Evolutionary conservation across 2,797 vertebrate species (phyloP), one percentile per base, ranked within the genome.

Genomic region (Ispidina picta): DNA sequence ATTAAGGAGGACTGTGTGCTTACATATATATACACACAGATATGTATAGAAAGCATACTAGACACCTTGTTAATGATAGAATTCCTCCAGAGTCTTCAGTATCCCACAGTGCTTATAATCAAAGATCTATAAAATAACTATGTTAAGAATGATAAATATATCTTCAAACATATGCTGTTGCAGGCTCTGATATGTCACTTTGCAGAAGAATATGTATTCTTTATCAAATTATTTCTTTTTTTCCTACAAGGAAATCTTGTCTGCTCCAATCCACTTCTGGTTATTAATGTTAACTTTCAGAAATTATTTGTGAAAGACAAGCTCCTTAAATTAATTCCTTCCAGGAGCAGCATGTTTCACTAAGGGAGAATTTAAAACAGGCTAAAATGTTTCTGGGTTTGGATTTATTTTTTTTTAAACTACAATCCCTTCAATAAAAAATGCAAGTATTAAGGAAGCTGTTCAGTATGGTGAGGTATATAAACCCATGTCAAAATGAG

Each of bases 201-300:
- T 46, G 65, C 56, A 75, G 35, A 71, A 64, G 29, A 91, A 80
- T 64, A 64, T 26, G 23, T 71, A 55, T 43, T 81, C 69, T 80
- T 83, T 83, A 60, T 73, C 26, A 70, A 54, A 15, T 43, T 43
- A 11, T 44, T 14, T 9, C 25, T 91, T 88, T 66, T 60, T 15
- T 23, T 49, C 28, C 55, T 81, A 41, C 86, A 86, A 92, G 66
- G 83, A 94, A 90, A 92, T 82, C 28, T 82, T 96, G 70, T 93
- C 90, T 86, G 35, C 54, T 94, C 62, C 56, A 86, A 86, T 90
- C 79, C 71, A 77, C 62, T 92, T 93, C 29, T 64, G 37, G 28
- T 84, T 94, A 89, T 92, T 96, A 92, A 85, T 65, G 75, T 55
- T 81, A 88, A 87, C 49, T 89, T 91, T 83, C 66, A 92, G 59